Conservation (phyloP, 2,113 vertebrate genomes). For the Aramus guarauna region DNA sequence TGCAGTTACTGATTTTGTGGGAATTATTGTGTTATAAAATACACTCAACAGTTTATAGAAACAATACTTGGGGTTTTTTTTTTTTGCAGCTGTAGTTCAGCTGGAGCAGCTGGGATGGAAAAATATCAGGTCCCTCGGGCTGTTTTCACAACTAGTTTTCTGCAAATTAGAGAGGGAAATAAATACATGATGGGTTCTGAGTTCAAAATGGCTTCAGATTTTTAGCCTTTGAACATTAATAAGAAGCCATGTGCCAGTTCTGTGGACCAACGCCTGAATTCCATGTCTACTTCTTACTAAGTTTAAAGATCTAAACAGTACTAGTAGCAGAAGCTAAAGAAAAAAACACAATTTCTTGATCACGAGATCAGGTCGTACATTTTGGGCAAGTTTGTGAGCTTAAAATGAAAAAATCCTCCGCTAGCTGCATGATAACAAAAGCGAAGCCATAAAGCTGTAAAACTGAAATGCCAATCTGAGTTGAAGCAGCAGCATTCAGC, state of each 20-base stretch:
- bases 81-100: conserved; percentile 76
- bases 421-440: neutral
- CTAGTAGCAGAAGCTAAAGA: neutral
- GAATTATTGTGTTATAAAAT: conserved; percentile 79
- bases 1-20: conserved; percentile 77
- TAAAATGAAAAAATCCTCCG: neutral
- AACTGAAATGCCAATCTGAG: conserved; percentile 6
- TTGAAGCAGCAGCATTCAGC: neutral
- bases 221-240: conserved; percentile 71
- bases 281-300: neutral
- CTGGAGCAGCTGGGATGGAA: conserved; percentile 70
- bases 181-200: conserved; percentile 64
- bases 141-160: conserved; percentile 73
- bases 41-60: conserved; percentile 74
- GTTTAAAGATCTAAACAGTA: neutral
- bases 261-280: neutral
- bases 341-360: neutral
- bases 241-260: conserved; percentile 36
- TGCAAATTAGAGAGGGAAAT: conserved; percentile 76
- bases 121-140: conserved; percentile 60
- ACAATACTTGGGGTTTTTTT: conserved; percentile 50
- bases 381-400: neutral
- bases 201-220: conserved; percentile 69
- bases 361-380: neutral
- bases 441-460: conserved; percentile 17